phyloP scores from a whole-genome alignment of 2,797 vertebrate genomes.

The Enteromius argenteus region DNA sequence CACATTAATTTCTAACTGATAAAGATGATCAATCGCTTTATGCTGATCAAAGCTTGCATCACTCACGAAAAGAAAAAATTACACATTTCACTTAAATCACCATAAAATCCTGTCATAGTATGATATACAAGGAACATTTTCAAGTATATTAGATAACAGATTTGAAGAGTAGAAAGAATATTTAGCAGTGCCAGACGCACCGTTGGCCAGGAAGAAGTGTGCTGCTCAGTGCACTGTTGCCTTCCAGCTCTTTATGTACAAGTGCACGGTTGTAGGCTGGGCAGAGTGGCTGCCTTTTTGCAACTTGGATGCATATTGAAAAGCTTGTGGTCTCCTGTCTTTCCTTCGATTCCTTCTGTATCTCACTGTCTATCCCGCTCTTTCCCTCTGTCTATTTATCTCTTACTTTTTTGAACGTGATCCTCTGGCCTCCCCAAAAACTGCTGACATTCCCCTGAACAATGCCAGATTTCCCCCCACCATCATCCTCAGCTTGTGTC shows the following conservation, averaged over 20 bases:
- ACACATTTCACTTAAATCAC: not conserved
- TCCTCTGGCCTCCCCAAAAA: slow-evolving; percentile 60
- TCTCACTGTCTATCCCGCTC: slow-evolving; percentile 23
- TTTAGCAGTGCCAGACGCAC: slow-evolving; percentile 26
- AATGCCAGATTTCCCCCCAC: slow-evolving; percentile 61
- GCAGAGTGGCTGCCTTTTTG: slow-evolving; percentile 26
- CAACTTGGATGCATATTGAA: slow-evolving; percentile 22
- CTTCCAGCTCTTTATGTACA: slow-evolving; percentile 26
- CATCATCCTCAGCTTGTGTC: slow-evolving; percentile 57
- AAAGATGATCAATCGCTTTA: not conserved
- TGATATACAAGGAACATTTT: not conserved
- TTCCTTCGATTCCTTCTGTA: slow-evolving; percentile 3
- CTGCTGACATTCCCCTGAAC: slow-evolving; percentile 65
- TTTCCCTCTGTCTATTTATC: slow-evolving; percentile 57
- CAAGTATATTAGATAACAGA: not conserved
- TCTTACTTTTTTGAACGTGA: slow-evolving; percentile 34
- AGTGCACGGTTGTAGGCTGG: slow-evolving; percentile 15
- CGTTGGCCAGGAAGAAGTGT: slow-evolving; percentile 14
- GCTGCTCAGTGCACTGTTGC: slow-evolving; percentile 17
- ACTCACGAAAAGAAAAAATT: too few relatives aligned
- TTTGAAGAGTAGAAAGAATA: not conserved
- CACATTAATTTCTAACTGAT: not conserved
- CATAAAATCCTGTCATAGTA: not conserved
- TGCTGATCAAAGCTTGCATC: not conserved
- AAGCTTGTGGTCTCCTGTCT: slow-evolving; percentile 10